Evolutionary conservation across 2,113 vertebrate species (phyloP).

Genomic region (Saguinus midas): DNA sequence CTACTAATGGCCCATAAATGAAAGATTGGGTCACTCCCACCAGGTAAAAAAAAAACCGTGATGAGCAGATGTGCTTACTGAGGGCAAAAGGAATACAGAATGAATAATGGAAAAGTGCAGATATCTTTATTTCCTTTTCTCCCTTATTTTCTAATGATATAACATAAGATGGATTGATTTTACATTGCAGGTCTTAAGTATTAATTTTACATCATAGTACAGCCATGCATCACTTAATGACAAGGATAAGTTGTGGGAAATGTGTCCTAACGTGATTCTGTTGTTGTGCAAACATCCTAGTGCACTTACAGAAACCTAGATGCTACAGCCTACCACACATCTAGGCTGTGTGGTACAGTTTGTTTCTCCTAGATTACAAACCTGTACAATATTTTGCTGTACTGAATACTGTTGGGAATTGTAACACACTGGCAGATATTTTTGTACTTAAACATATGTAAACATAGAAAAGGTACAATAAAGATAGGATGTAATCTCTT

Average conservation of each 20-base stretch:
- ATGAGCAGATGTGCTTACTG: neutral
- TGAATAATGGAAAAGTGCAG: neutral
- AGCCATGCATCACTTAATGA: neutral
- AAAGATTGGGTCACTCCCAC: neutral
- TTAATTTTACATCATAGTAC: neutral
- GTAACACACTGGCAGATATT: neutral
- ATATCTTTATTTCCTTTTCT: neutral
- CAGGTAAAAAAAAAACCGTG: neutral
- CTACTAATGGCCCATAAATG: neutral
- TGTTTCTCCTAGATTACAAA: neutral
- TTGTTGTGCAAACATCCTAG: neutral
- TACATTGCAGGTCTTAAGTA: neutral
- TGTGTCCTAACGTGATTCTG: neutral
- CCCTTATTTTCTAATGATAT: neutral
- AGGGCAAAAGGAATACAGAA: neutral
- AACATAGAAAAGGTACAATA: neutral
- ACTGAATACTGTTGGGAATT: neutral
- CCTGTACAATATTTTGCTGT: neutral
- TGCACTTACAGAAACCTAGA: neutral
- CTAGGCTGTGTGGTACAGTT: neutral
- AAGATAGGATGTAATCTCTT: neutral
- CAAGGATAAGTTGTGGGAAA: neutral
- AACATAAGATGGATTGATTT: neutral
- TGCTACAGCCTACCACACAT: neutral
- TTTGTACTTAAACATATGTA: neutral